Evolutionary conservation across 2,888 invertebrate species (phyloP).

Genomic region (Furcula furcula): DNA sequence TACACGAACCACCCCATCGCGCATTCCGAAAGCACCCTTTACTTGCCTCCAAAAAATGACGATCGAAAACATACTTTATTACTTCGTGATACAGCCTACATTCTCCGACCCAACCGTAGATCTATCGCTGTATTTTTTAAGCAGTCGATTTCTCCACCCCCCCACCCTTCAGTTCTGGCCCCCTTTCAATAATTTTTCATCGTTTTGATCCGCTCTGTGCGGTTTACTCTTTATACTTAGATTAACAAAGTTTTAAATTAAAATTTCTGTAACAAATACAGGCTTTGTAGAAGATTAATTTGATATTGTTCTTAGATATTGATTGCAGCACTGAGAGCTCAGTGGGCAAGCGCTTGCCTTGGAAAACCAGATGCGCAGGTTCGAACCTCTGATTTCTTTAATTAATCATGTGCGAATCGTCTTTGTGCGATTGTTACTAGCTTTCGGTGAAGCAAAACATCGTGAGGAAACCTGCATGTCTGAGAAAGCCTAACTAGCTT

Average conservation of each 20-base stretch:
- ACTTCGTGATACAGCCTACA: conserved; percentile 10
- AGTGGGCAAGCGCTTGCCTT: too few relatives aligned
- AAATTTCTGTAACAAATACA: conserved; percentile 69
- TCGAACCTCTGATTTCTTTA: too few relatives aligned
- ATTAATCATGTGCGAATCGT: too few relatives aligned
- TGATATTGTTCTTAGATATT: conserved; percentile 40
- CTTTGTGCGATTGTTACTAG: too few relatives aligned
- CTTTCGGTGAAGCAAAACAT: too few relatives aligned
- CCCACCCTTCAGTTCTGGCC: conserved; percentile 55
- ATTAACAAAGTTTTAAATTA: conserved; percentile 82
- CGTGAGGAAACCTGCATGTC: too few relatives aligned
- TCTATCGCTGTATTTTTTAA: conserved; percentile 52
- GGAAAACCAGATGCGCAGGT: too few relatives aligned
- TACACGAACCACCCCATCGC: conserved; percentile 67
- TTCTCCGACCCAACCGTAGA: conserved; percentile 25
- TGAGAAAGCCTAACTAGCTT: too few relatives aligned
- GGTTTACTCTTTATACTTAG: conserved; percentile 74
- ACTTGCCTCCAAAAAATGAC: conserved; percentile 10
- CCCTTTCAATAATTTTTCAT: conserved; percentile 82
- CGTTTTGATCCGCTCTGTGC: conserved; percentile 77
- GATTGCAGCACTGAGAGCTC: too few relatives aligned
- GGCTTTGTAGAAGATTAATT: conserved; percentile 38
- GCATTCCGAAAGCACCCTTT: conserved; percentile 46
- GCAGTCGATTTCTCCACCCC: conserved; percentile 66
- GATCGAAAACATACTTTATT: conserved; percentile 28